Conservation (phyloP, 2,888 invertebrate genomes). For the Myathropa florea region DNA sequence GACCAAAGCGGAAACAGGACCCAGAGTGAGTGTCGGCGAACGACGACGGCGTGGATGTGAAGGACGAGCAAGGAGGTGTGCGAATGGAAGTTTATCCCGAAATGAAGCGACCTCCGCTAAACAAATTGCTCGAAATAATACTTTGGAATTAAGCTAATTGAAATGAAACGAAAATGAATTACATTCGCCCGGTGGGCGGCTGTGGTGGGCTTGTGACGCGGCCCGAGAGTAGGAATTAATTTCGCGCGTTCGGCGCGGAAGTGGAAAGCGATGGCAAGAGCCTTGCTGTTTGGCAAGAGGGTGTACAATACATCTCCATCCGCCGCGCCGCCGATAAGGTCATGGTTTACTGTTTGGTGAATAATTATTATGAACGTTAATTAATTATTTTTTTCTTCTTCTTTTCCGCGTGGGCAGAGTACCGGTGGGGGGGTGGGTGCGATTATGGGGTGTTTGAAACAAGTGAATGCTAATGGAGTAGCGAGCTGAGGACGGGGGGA, state of each 20-base stretch:
- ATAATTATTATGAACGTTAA: slow-evolving; percentile 68
- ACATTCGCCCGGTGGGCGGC: slow-evolving; percentile 48
- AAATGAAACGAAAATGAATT: slow-evolving; percentile 71
- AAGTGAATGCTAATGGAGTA: slow-evolving; percentile 62
- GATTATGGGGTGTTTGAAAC: slow-evolving; percentile 9
- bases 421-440: not conserved
- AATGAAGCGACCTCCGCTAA: slow-evolving; percentile 71
- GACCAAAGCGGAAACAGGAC: not conserved
- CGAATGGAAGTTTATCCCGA: slow-evolving; percentile 67
- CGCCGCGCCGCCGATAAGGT: slow-evolving; percentile 47
- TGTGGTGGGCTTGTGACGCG: slow-evolving; percentile 8
- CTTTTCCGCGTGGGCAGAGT: not conserved
- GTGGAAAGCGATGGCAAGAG: not conserved
- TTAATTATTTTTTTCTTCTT: slow-evolving; percentile 38
- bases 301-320: not conserved
- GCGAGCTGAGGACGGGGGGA: slow-evolving; percentile 1
- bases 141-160: slow-evolving; percentile 72
- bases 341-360: slow-evolving; percentile 66
- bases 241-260: not conserved
- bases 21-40: not conserved
- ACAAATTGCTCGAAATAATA: slow-evolving; percentile 72
- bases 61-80: not conserved
- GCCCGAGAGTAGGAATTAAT: slow-evolving; percentile 56
- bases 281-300: slow-evolving; percentile 12
- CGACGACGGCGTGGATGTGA: not conserved